These are phyloP conservation scores for Cecidostiba fungosa DNA, from an alignment of 2,888 invertebrate genomes.

Conservation along the genomic window DNA sequence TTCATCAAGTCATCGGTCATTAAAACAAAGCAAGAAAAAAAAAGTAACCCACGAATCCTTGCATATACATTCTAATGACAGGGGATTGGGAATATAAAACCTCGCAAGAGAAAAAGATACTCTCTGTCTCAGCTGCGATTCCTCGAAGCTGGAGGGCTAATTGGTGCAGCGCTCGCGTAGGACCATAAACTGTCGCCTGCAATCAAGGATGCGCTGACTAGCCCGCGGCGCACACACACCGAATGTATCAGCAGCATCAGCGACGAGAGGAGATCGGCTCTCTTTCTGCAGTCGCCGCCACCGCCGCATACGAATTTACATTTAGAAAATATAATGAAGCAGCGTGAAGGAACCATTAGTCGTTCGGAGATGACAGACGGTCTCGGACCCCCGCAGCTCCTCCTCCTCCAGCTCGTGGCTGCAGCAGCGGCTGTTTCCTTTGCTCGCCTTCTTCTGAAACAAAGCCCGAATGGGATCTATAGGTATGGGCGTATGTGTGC, in stretches of 20 bases:
- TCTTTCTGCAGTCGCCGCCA: not conserved
- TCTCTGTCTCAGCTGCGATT: conserved; percentile 66
- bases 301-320: conserved; percentile 78
- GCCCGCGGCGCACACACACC: conserved; percentile 62
- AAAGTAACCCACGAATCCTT: not conserved
- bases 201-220: conserved; percentile 73
- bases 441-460: conserved; percentile 71
- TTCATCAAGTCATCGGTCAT: conserved; percentile 35
- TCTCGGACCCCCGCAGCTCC: conserved; percentile 79
- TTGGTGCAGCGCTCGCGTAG: conserved; percentile 75
- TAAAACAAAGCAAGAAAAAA: not conserved
- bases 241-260: not conserved
- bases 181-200: conserved; percentile 80
- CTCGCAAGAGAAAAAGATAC: conserved; percentile 43
- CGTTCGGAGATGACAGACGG: conserved; percentile 80
- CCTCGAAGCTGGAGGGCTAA: conserved; percentile 78
- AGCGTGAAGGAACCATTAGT: conserved; percentile 80
- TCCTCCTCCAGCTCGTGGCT: conserved; percentile 68
- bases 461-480: conserved; percentile 67
- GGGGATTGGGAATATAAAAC: conserved; percentile 60
- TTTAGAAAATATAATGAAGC: conserved; percentile 81
- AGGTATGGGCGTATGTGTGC: not conserved
- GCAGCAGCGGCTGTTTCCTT: conserved; percentile 52
- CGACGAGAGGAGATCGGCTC: not conserved
- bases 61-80: conserved; percentile 58